Conservation (phyloP, 2,888 invertebrate species). For the Sclerodermus sp. region DNA sequence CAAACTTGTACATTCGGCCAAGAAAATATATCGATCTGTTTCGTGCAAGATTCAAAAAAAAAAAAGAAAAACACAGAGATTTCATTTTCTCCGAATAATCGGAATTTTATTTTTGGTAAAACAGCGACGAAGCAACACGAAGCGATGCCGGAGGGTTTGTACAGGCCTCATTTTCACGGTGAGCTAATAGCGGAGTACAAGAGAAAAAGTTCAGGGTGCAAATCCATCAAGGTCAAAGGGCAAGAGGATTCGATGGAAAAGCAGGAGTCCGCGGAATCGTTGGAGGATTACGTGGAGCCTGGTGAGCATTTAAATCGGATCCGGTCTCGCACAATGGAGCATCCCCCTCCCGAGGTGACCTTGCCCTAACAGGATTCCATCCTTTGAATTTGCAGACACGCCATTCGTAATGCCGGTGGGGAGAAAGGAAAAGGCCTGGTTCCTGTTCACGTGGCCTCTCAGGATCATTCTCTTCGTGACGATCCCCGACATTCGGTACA, state of each 20-base stretch:
- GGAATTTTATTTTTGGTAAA: neutral
- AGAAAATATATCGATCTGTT: no score
- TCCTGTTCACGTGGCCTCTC: slow-evolving; percentile 74
- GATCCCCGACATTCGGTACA: slow-evolving; percentile 69
- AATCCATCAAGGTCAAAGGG: neutral
- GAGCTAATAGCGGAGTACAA: slow-evolving; percentile 47
- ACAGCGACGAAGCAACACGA: slow-evolving; percentile 19
- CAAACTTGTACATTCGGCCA: no score
- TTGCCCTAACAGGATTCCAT: no score
- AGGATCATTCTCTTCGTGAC: slow-evolving; percentile 67
- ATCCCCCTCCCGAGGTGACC: no score
- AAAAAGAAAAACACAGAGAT: no score
- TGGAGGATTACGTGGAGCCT: slow-evolving; percentile 40
- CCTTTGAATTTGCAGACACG: slow-evolving; percentile 31
- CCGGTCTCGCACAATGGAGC: no score
- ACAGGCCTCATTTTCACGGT: slow-evolving; percentile 52
- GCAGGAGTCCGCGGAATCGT: slow-evolving; percentile 7
- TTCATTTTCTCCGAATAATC: no score
- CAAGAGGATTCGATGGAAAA: neutral
- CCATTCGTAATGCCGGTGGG: slow-evolving; percentile 28
- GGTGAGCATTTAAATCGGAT: no score
- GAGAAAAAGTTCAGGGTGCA: slow-evolving; percentile 33
- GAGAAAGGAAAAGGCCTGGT: slow-evolving; percentile 60
- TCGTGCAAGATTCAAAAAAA: no score
- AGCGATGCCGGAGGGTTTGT: slow-evolving; percentile 44